Conservation (phyloP, 35 echinoderm and acorn worm species). For the Ophiothrix spiculata region DNA sequence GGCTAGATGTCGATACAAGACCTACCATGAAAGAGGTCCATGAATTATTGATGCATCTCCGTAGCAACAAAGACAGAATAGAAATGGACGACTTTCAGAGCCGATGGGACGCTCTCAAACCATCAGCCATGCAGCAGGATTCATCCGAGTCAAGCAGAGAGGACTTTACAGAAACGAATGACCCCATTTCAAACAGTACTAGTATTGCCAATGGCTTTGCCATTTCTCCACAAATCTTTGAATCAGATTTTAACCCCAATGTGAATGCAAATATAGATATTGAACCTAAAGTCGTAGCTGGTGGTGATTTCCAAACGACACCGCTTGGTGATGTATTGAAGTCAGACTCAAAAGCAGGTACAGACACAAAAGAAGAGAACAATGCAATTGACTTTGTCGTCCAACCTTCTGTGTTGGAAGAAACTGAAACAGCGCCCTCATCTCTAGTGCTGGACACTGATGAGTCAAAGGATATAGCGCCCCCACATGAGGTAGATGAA, state of each 20-base stretch:
- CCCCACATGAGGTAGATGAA: background rate
- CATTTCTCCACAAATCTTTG: background rate
- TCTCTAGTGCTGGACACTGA: background rate
- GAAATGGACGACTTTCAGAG: conserved; percentile 76
- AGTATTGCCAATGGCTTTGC: conserved; percentile 17
- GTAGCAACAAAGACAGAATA: conserved; percentile 61
- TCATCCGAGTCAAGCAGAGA: conserved; percentile 70
- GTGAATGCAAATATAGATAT: conserved; percentile 25
- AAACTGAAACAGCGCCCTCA: background rate
- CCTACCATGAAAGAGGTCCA: conserved; percentile 80
- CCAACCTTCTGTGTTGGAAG: background rate
- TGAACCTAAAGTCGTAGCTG: background rate
- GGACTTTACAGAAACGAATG: conserved; percentile 21
- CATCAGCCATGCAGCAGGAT: conserved; percentile 21
- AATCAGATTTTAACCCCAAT: background rate
- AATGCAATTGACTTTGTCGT: background rate
- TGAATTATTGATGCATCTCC: conserved; percentile 67
- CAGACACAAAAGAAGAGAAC: background rate
- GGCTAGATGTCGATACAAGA: conserved; percentile 60
- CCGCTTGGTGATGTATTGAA: background rate
- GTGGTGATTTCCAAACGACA: background rate
- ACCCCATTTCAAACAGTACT: background rate
- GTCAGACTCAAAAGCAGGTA: background rate
- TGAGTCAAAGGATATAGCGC: no score
- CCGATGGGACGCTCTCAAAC: conserved; percentile 75